Evolutionary conservation across 2,113 vertebrate species (phyloP), one percentile per base, ranked within the genome.

Genomic region (Protomyctophum bolini): DNA sequence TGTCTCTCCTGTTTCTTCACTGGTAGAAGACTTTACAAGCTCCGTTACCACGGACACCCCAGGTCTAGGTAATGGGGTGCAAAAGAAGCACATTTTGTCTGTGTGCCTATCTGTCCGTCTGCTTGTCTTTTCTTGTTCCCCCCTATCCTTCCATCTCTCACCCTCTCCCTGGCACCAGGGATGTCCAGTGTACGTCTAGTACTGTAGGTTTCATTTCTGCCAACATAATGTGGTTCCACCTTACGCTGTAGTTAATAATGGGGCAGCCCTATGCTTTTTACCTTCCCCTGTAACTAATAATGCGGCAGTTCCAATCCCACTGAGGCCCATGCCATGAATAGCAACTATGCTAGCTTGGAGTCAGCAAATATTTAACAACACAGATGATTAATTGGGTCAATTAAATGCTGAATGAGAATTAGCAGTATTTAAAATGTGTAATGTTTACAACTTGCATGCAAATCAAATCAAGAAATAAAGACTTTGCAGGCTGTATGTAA

Each of bases 1-100:
- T 85, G 67, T 87, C 73, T 83, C 80, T 87, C 83, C 84, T 85
- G 80, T 68, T 50, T 73, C 70, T 56, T 90, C 87, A 89, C 70
- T 80, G 92, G 91, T 94, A 95, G 95, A 97, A 92, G 93, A 94
- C 85, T 90, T 95, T 74, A 92, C 94, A 86, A 95, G 92, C 52
- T 92, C 94, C 95, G 95, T 94, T 96, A 97, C 91, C 85, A 94
- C 95, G 83, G 85, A 88, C 63, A 81, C 91, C 33, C 5, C 33
- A 75, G 77, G 79, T 89, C 71, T 95, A 95, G 94, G 95, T 96
- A 96, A 95, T 47, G 83, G 90, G 84, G 84, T 62, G 29, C 63
- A 56, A 83, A 56, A 83, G 77, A 78, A 68, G 65, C 65, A 56
- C 70, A 82, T 75, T n/a, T 46, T 63, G 63, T 77, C 58, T 81